Percentiles rank a stretch among this genome's conserved stretches.
Evolutionary conservation across 2,888 invertebrate genomes (phyloP).

Genomic region (Brachyptera risi): DNA sequence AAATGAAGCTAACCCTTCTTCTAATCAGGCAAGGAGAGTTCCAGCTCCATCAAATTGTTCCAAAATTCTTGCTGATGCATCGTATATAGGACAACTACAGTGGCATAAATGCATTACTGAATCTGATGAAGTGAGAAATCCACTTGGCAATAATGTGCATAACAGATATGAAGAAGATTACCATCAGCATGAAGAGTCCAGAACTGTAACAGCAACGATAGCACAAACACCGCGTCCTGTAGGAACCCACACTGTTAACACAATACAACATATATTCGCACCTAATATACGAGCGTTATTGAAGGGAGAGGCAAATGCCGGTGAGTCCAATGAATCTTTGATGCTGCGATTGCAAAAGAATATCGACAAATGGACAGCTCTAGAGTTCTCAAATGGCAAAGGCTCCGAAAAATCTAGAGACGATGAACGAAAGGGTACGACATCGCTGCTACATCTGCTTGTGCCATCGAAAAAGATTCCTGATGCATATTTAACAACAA

Average conservation of each 20-base stretch:
- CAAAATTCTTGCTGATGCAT: conserved; percentile 4
- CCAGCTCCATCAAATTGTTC: conserved; percentile 39
- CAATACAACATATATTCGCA: conserved; percentile 40
- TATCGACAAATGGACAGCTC: conserved; percentile 81
- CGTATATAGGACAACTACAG: background rate
- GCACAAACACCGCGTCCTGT: conserved; percentile 36
- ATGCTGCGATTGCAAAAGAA: conserved; percentile 76
- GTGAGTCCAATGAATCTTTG: conserved; percentile 48
- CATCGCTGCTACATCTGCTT: conserved; percentile 40
- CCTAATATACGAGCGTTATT: conserved; percentile 52
- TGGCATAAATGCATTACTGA: conserved; percentile 27
- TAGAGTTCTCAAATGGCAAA: conserved; percentile 59
- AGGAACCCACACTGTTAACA: background rate
- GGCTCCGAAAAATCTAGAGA: conserved; percentile 32
- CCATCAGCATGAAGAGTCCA: conserved; percentile 41
- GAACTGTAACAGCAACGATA: conserved; percentile 37
- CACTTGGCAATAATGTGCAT: background rate
- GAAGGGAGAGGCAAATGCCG: conserved; percentile 44
- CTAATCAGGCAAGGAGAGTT: conserved; percentile 50
- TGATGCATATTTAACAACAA: conserved; percentile 67
- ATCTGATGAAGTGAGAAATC: conserved; percentile 29
- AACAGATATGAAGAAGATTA: conserved; percentile 26
- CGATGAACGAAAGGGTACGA: conserved; percentile 6
- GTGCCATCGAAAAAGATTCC: conserved; percentile 72
- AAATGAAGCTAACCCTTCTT: conserved; percentile 34